Evolutionary conservation across 2,113 vertebrate species (phyloP), one percentile per base, ranked within the genome.

Genomic region (Vimba vimba): DNA sequence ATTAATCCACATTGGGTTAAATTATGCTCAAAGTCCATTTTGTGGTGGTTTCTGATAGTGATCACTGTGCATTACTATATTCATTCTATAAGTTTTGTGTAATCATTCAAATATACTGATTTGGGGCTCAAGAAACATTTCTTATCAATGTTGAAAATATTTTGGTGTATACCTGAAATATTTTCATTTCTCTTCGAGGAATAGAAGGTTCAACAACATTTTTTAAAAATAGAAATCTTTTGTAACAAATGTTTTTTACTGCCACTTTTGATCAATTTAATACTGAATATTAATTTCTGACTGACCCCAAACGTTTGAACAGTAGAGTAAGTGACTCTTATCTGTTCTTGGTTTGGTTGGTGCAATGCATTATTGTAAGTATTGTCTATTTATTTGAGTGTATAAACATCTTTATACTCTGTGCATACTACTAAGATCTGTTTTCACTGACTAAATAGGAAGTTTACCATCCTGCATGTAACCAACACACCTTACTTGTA

Each of bases 1-100:
- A 39, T 39, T 73, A 43, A 73, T 73, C 36, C 69, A 43, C 69
- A 73, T 43, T 73, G 69, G 68, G 69, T 73, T 43, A 6, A 43
- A n/a, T 43, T 73, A 43, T 2, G 36, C 68, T 23, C 9, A 23
- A 39, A 10, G 68, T 19, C 8, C 17, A 4, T 36, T 4, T 57
- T 23, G 19, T 21, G 19, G 52, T 57, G 52, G 17, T 19, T 55
- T 55, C 17, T 50, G 12, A 3, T 13, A 50, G 47, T 50, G 47
- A 50, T 15, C 55, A 57, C 55, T 57, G 2, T 36, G 30, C 19
- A 71, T 10, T 71, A 71, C 19, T 8, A 6, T 21, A 55, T 17
- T 55, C 15, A 55, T 6, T 55, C 17, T 55, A 21, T 55, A 6
- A 21, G 7, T 55, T 19, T 19, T 55, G 17, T 21, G 52, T 55